phyloP scores from a whole-genome alignment of 2,888 invertebrate genomes.

The Agrochola litura region DNA sequence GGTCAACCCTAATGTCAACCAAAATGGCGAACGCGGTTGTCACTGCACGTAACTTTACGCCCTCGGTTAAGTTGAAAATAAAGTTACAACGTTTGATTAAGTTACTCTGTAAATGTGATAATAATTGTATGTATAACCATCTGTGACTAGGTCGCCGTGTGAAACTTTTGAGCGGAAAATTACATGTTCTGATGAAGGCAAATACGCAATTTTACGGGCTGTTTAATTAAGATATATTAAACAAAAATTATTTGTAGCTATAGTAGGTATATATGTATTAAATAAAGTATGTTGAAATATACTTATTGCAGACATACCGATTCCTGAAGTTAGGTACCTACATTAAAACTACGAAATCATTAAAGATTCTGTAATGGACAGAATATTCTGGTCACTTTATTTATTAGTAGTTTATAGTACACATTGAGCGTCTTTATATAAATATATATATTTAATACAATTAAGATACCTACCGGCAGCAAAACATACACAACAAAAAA shows the following conservation, averaged over 20 bases:
- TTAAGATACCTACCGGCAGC: neutral
- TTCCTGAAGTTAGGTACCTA: neutral
- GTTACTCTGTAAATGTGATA: conserved; percentile 35
- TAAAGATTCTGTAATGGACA: no score
- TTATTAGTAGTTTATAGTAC: neutral
- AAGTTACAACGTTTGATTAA: conserved; percentile 48
- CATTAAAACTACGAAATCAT: neutral
- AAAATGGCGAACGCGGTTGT: conserved; percentile 42
- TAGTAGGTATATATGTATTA: neutral
- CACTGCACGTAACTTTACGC: conserved; percentile 34
- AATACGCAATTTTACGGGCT: conserved; percentile 30
- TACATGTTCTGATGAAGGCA: conserved; percentile 28
- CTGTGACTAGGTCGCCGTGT: conserved; percentile 10
- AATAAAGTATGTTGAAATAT: neutral
- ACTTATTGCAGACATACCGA: neutral
- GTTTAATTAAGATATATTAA: conserved; percentile 8
- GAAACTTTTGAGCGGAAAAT: conserved; percentile 38
- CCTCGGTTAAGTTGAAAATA: conserved; percentile 27
- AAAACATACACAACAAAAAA: neutral
- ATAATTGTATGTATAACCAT: conserved; percentile 31
- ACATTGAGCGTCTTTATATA: neutral
- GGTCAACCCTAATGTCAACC: conserved; percentile 41
- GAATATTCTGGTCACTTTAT: neutral
- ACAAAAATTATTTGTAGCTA: neutral
- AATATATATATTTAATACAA: no score